A percentile compares a stretch with the other conserved stretches of the same genome.
Evolutionary conservation across 2,113 vertebrate species (phyloP).

Genomic region (Thymallus thymallus): DNA sequence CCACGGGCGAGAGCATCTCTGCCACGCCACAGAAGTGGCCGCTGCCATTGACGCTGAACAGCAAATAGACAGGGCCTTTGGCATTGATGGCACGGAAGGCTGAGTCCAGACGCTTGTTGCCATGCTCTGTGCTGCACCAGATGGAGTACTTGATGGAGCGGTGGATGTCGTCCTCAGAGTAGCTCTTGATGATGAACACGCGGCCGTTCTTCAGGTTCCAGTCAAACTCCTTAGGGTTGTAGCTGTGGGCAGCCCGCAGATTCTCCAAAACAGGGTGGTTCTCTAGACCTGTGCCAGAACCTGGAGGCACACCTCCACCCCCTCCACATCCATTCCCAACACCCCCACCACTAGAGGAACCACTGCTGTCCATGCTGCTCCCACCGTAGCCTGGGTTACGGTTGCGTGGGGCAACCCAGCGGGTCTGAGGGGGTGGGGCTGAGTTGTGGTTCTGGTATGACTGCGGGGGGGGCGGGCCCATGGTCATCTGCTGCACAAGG

Average conservation of each 20-base stretch:
- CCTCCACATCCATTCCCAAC: constrained; percentile 60
- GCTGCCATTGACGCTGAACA: constrained; percentile 97
- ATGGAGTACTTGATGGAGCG: constrained; percentile 98
- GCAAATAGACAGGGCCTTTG: constrained; percentile 91
- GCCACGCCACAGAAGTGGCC: constrained; percentile 98
- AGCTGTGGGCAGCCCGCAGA: constrained; percentile 93
- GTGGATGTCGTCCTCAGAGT: constrained; percentile 97
- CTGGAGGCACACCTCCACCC: constrained; percentile 29
- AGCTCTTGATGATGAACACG: constrained; percentile 98
- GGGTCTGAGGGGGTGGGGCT: constrained; percentile 79
- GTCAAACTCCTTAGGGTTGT: constrained; percentile 96
- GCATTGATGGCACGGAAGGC: constrained; percentile 88
- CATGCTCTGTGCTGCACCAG: constrained; percentile 97
- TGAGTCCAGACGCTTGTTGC: constrained; percentile 92
- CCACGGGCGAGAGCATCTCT: constrained; percentile 97
- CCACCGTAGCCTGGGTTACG: constrained; percentile 83
- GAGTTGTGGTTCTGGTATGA: constrained; percentile 81
- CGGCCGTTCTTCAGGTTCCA: constrained; percentile 94
- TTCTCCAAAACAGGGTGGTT: constrained; percentile 93
- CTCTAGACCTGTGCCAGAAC: constrained; percentile 62
- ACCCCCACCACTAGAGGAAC: constrained; percentile 68
- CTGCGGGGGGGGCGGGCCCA: constrained; percentile 55
- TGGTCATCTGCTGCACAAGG: constrained; percentile 16
- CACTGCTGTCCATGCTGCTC: constrained; percentile 74
- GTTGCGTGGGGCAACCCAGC: constrained; percentile 93